Evolutionary conservation across 2,888 invertebrate genomes (phyloP), one percentile per base, ranked within the genome.

Genomic region (Drosophila cognata): DNA sequence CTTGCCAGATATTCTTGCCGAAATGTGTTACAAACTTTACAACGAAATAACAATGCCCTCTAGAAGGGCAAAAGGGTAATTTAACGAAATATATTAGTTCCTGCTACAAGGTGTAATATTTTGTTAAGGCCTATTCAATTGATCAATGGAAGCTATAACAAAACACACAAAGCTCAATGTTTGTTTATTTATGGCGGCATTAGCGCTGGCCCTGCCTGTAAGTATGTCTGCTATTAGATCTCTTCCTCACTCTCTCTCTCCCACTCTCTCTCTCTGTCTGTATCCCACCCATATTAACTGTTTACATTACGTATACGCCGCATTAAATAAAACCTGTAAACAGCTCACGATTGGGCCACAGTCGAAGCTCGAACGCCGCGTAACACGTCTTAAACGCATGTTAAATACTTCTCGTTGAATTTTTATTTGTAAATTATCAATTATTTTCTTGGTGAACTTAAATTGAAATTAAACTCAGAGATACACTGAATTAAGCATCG

Each of bases 251-350:
- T 38, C 59, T 18, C 41, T n/a, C 48, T 38, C 55, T 29, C 48
- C 29, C 46, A 38, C 36, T 35, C 29, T 1, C 53, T 21, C 21
- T 21, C 41, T 21, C 16, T 8, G 7, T 2, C 28, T n/a, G 28
- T 11, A 28, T 10, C 38, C 31, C n/a, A 36, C 13, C 13, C 10
- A 29, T 33, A 33, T 18, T 18, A 16, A 18, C 25, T 46, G 29
- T 63, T 78, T 74, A 71, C 79, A 69, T 75, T 81, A 68, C 82
- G 73, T 81, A 85, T 81, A 79, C 85, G 76, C 70, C 59, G 38
- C 65, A 36, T 68, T 57, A 43, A 46, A 51, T 73, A 48, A 84
- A 82, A 82, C 29, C 63, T 52, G 65, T 13, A 53, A 43, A 21
- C 50, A 51, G 33, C 36, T 33, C 36, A 55, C 38, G 43, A 31